These are phyloP conservation scores for Asbolus verrucosus DNA, from an alignment of 1,140 invertebrate species.

Conservation along the genomic window DNA sequence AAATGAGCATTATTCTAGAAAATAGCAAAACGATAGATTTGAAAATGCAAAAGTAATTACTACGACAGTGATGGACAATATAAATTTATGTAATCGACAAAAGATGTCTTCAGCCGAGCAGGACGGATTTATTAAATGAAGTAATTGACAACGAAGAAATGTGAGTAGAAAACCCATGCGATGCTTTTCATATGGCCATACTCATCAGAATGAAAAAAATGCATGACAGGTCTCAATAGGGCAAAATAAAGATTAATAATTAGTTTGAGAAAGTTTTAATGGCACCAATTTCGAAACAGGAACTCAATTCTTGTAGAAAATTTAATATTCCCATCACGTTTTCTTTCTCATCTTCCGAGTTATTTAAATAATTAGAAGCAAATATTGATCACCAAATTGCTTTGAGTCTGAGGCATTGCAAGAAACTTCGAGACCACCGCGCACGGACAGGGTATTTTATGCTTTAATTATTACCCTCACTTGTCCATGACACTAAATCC, in stretches of 20 bases:
- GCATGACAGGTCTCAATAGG: background rate
- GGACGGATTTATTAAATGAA: no score
- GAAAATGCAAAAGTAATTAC: no score
- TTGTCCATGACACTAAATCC: background rate
- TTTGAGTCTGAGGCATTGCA: conserved; percentile 5
- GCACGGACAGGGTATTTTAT: background rate
- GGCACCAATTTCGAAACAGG: conserved; percentile 25
- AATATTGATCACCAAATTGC: conserved; percentile 31
- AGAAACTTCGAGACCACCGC: background rate
- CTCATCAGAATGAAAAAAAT: conserved; percentile 18
- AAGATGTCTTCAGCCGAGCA: no score
- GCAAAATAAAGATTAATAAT: conserved; percentile 26
- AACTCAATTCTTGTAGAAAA: conserved; percentile 18
- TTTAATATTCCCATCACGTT: conserved; percentile 21
- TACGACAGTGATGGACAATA: no score
- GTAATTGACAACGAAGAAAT: no score
- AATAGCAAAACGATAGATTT: no score
- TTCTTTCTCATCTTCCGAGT: background rate
- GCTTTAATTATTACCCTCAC: conserved; percentile 20
- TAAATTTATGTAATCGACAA: no score
- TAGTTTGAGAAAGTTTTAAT: conserved; percentile 21
- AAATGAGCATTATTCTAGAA: no score
- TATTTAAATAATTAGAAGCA: conserved; percentile 33
- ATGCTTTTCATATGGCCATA: conserved; percentile 12
- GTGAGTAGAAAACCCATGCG: conserved; percentile 1